These are phyloP conservation scores for Chrysomallon squamiferum DNA, from an alignment of 1,140 invertebrate genomes.

Conservation along the genomic window DNA sequence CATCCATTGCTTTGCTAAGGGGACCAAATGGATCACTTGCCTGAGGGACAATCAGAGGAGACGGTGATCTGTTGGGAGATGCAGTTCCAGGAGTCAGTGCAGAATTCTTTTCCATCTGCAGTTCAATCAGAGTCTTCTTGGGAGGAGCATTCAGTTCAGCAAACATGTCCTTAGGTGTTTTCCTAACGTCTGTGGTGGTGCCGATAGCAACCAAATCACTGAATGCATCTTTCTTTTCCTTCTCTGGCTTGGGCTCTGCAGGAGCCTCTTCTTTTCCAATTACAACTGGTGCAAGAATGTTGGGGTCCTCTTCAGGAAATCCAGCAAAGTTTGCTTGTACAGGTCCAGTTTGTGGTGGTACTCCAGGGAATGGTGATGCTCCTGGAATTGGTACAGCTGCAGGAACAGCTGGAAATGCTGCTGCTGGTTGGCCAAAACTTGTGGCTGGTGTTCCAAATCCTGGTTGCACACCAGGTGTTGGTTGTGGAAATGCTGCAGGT, in stretches of 20 bases:
- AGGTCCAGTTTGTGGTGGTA: neutral
- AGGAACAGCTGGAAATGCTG: conserved; percentile 5
- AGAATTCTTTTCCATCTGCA: conserved; percentile 12
- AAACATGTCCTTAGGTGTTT: conserved; percentile 50
- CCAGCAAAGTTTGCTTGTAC: neutral
- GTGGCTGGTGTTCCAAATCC: no score
- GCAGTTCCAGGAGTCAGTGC: conserved; percentile 3
- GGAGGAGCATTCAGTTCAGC: conserved; percentile 28
- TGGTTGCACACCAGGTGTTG: neutral
- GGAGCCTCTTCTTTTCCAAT: neutral
- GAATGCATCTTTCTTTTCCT: conserved; percentile 34
- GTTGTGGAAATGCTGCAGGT: conserved; percentile 12
- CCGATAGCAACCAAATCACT: conserved; percentile 47
- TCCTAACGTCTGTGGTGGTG: conserved; percentile 18
- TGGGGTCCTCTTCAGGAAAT: neutral
- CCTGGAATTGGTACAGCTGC: neutral
- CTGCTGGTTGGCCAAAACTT: neutral
- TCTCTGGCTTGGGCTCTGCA: neutral
- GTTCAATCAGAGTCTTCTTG: conserved; percentile 49
- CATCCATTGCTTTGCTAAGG: neutral
- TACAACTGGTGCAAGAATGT: neutral
- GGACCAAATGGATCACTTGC: conserved; percentile 34
- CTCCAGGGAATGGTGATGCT: conserved; percentile 15
- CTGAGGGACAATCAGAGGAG: conserved; percentile 9
- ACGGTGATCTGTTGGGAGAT: conserved; percentile 4